Evolutionary conservation across 2,113 vertebrate species (phyloP).

Genomic region (Delphinus delphis): DNA sequence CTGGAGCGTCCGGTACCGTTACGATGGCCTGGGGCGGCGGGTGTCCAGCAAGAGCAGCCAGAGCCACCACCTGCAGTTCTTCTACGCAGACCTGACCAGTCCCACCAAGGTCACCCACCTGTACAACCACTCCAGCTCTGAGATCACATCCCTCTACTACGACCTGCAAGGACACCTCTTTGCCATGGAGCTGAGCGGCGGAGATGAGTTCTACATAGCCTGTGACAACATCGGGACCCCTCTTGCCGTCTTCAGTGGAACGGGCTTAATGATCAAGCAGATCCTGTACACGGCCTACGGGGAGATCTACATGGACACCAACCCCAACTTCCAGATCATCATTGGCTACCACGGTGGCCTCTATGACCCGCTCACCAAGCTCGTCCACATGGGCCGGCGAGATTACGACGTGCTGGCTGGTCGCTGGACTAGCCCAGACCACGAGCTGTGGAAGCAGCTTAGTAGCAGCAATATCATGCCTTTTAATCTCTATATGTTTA

Average conservation of each 20-base stretch:
- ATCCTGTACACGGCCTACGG: constrained; percentile 96
- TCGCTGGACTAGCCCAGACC: constrained; percentile 97
- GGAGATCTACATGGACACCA: constrained; percentile 97
- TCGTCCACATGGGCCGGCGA: constrained; percentile 95
- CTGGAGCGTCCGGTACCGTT: constrained; percentile 95
- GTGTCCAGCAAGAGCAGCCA: constrained; percentile 93
- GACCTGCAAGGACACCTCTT: constrained; percentile 98
- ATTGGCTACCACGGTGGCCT: constrained; percentile 97
- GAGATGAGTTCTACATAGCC: constrained; percentile 97
- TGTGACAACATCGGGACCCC: constrained; percentile 98
- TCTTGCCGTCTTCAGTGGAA: constrained; percentile 96
- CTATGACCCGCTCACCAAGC: constrained; percentile 95
- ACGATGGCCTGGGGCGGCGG: constrained; percentile 95
- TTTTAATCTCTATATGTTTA: constrained; percentile 99
- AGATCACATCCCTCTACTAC: constrained; percentile 98
- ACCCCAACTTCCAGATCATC: constrained; percentile 95
- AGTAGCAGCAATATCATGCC: constrained; percentile 94
- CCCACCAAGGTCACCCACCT: constrained; percentile 97
- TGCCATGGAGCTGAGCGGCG: constrained; percentile 97
- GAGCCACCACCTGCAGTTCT: constrained; percentile 96
- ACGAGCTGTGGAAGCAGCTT: constrained; percentile 93
- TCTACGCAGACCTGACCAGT: constrained; percentile 96
- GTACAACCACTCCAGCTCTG: constrained; percentile 98
- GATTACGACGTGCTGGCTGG: constrained; percentile 97
- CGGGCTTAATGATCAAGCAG: constrained; percentile 98